These are phyloP conservation scores for Nettapus auritus DNA, from an alignment of 2,113 vertebrate genomes.

Conservation along the genomic window DNA sequence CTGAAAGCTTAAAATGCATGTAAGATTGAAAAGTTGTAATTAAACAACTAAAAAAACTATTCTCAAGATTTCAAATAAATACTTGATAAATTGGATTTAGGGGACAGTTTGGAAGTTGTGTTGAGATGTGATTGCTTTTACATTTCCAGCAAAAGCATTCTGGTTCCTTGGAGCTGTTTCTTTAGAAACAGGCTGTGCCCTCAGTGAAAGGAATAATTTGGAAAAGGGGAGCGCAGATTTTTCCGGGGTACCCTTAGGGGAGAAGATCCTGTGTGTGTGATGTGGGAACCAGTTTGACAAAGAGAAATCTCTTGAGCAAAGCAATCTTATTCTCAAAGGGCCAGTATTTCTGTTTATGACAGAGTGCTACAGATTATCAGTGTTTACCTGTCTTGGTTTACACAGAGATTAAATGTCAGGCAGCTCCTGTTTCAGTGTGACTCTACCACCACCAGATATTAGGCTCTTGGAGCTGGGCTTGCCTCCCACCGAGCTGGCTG, in stretches of 20 bases:
- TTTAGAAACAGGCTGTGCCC: not conserved
- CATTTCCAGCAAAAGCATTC: accelerated
- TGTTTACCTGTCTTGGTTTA: not conserved
- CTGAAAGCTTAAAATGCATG: not conserved
- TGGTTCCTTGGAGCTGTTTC: not conserved
- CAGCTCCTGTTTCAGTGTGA: not conserved
- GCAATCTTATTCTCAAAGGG: not conserved
- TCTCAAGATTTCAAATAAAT: not conserved
- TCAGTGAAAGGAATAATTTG: not conserved
- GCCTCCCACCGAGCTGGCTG: not conserved
- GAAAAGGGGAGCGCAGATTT: not conserved
- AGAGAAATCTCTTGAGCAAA: not conserved
- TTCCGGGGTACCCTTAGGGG: not conserved
- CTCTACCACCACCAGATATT: not conserved
- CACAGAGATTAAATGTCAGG: not conserved
- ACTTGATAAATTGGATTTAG: not conserved
- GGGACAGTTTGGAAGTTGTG: not conserved
- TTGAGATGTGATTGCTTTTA: not conserved
- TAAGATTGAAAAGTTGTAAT: not conserved
- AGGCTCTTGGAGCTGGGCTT: too few species aligned
- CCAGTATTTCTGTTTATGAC: not conserved
- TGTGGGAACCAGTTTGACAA: not conserved
- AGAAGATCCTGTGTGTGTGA: not conserved
- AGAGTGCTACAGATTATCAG: not conserved
- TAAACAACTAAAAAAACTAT: not conserved